Evolutionary conservation across 2,113 vertebrate genomes (phyloP).

Genomic region (Cercopithecus mona): DNA sequence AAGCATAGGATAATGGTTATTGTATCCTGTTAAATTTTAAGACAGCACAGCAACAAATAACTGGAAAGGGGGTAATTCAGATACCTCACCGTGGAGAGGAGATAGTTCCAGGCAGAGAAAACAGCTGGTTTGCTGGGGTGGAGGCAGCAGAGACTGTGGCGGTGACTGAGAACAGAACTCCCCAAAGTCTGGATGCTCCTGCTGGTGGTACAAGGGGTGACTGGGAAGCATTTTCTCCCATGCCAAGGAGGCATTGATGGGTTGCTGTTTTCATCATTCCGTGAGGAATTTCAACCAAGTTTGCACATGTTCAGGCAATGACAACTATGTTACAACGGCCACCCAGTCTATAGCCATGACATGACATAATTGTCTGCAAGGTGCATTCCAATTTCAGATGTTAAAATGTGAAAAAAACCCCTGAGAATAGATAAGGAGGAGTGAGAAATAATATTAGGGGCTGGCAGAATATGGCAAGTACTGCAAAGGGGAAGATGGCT

Average conservation of each 20-base stretch:
- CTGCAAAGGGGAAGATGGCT: background rate
- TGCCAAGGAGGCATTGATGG: rapidly evolving
- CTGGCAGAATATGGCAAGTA: background rate
- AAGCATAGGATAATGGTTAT: background rate
- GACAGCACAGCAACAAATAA: background rate
- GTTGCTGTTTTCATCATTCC: background rate
- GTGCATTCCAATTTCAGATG: background rate
- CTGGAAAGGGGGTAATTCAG: background rate
- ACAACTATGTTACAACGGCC: background rate
- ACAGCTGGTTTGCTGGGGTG: background rate
- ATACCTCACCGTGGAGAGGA: background rate
- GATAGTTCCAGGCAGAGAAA: background rate
- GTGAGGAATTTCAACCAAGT: background rate
- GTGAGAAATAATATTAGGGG: background rate
- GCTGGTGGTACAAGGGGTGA: background rate
- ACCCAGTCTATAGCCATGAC: background rate
- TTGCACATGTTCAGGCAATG: background rate
- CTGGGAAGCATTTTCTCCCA: background rate
- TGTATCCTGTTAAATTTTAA: background rate
- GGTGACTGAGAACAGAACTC: background rate
- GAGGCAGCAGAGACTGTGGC: background rate
- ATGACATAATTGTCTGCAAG: background rate
- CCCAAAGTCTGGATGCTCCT: background rate
- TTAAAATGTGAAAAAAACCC: background rate
- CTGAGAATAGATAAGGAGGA: background rate